phyloP scores from a whole-genome alignment of 2,113 vertebrate species.

The Toxotes chatareus region DNA sequence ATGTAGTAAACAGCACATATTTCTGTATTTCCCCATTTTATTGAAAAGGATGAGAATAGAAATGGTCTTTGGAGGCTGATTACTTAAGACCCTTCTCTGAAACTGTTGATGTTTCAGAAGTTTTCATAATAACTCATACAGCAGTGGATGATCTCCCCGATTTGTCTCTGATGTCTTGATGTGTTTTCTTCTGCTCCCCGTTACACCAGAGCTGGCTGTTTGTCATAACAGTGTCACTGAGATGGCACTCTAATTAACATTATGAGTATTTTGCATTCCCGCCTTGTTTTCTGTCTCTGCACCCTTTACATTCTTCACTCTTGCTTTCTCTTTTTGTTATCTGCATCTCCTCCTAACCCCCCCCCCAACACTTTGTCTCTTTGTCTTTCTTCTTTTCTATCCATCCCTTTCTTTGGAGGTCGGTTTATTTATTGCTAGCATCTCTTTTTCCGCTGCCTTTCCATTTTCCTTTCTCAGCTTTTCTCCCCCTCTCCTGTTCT shows the following conservation, averaged over 20 bases:
- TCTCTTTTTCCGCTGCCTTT: constrained; percentile 59
- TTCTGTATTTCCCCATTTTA: constrained; percentile 1
- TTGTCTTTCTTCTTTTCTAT: constrained; percentile 62
- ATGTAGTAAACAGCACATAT: background rate
- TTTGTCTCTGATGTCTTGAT: constrained; percentile 27
- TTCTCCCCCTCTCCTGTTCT: constrained; percentile 73
- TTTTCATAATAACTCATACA: constrained; percentile 2
- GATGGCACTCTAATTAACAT: constrained; percentile 64
- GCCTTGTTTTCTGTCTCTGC: constrained; percentile 38
- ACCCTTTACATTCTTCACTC: constrained; percentile 8
- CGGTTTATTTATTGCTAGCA: constrained; percentile 12
- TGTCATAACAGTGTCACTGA: constrained; percentile 64
- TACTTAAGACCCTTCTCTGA: constrained; percentile 17
- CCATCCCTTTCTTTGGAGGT: background rate
- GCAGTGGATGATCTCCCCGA: constrained; percentile 27
- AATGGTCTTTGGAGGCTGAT: constrained; percentile 3
- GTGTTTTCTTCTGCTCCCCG: constrained; percentile 41
- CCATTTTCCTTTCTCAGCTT: constrained; percentile 80
- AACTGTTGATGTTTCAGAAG: constrained; percentile 17
- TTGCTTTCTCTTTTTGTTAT: constrained; percentile 12
- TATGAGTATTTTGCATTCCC: constrained; percentile 47
- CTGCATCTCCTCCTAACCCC: background rate
- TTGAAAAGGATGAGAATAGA: background rate
- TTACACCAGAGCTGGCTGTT: constrained; percentile 53
- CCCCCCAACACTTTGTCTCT: background rate